Evolutionary conservation across 2,797 vertebrate species (phyloP).

Genomic region (Sebastes steindachneri): DNA sequence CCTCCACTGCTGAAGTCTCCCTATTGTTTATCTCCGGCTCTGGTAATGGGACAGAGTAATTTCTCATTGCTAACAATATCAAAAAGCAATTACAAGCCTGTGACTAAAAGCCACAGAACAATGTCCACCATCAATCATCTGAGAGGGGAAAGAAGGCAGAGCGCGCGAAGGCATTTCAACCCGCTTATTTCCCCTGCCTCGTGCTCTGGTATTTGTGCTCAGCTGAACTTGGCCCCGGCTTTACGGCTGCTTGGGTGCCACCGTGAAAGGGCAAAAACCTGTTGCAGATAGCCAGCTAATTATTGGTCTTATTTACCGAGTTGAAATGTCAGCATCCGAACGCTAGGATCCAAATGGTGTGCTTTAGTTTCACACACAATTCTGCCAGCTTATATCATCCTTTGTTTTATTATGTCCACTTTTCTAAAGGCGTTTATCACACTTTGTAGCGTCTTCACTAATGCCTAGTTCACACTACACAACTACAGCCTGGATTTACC

Average conservation of each 20-base stretch:
- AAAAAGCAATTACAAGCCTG: constrained; percentile 83
- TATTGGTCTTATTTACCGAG: constrained; percentile 58
- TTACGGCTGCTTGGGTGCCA: constrained; percentile 45
- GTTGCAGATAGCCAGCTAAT: constrained; percentile 54
- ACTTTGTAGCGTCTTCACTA: not conserved
- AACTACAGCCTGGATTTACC: accelerated
- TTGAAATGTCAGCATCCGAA: constrained; percentile 50
- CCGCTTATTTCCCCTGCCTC: constrained; percentile 56
- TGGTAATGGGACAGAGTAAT: constrained; percentile 79
- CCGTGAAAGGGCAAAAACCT: constrained; percentile 59
- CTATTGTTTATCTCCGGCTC: constrained; percentile 75
- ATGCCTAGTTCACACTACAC: not conserved
- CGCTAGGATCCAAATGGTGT: not conserved
- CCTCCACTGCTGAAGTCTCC: constrained; percentile 39
- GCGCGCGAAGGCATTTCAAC: constrained; percentile 43
- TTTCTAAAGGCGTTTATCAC: not conserved
- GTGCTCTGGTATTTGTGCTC: constrained; percentile 62
- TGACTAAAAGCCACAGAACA: constrained; percentile 82
- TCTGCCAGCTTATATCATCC: not conserved
- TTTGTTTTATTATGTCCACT: not conserved
- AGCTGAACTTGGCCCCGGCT: constrained; percentile 49
- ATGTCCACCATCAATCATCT: constrained; percentile 81
- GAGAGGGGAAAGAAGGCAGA: constrained; percentile 46
- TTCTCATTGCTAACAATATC: constrained; percentile 85
- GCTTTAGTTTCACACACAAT: not conserved